Percentiles rank a stretch among this genome's conserved stretches.
Conservation (phyloP, 1,140 invertebrate species). For the Oedothorax gibbosus region DNA sequence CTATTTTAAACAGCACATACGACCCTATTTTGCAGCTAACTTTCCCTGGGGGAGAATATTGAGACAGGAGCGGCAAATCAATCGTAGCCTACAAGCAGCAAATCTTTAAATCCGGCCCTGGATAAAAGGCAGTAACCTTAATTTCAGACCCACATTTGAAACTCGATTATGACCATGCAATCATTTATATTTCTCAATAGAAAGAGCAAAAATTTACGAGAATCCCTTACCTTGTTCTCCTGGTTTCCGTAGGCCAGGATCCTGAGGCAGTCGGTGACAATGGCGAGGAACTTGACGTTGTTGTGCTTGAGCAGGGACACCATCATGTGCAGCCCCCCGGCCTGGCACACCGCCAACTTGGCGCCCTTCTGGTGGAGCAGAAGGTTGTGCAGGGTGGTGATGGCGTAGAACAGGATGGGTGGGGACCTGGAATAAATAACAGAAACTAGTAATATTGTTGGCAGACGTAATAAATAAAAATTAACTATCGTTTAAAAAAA, state of each 20-base stretch:
- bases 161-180: too few relatives aligned
- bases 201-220: too few relatives aligned
- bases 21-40: too few relatives aligned
- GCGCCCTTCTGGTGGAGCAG: slow-evolving; percentile 97
- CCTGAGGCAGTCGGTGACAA: slow-evolving; percentile 98
- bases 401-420: slow-evolving; percentile 97
- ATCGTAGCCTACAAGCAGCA: too few relatives aligned
- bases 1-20: too few relatives aligned
- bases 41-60: too few relatives aligned
- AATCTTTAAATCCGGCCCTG: too few relatives aligned
- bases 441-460: background rate
- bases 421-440: slow-evolving; percentile 78
- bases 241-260: slow-evolving; percentile 98
- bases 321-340: slow-evolving; percentile 98
- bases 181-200: too few relatives aligned
- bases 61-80: too few relatives aligned
- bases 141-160: too few relatives aligned
- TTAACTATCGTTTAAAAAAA: background rate
- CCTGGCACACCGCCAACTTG: slow-evolving; percentile 96
- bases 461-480: background rate
- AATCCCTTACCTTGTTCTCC: slow-evolving; percentile 94
- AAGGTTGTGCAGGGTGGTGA: slow-evolving; percentile 97
- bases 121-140: too few relatives aligned
- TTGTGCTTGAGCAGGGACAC: slow-evolving; percentile 93
- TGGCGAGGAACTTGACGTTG: slow-evolving; percentile 97